A percentile compares a stretch with the other conserved stretches of the same genome.
Conservation (phyloP, 2,888 invertebrate species). For the Electrophaes corylata region DNA sequence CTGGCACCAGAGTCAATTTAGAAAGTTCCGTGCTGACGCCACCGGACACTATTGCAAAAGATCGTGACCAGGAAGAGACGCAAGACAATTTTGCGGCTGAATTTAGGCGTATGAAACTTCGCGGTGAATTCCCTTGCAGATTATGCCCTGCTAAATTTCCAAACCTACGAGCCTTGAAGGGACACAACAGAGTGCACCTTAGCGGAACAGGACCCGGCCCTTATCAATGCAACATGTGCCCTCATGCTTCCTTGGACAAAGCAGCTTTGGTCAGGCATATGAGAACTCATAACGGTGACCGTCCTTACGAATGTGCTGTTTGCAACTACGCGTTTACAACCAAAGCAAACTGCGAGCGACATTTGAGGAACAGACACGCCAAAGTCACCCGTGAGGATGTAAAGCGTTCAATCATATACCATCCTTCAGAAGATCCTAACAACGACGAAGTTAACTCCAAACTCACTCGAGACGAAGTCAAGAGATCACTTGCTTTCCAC, state of each 20-base stretch:
- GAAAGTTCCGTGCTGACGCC: constrained; percentile 75
- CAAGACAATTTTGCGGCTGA: constrained; percentile 94
- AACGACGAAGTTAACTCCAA: constrained; percentile 88
- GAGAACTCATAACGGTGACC: constrained; percentile 97
- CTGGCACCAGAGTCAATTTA: constrained; percentile 70
- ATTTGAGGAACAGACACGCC: constrained; percentile 95
- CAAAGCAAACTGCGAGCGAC: constrained; percentile 98
- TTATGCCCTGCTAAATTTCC: constrained; percentile 95
- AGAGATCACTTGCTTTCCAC: constrained; percentile 82
- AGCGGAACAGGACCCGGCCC: constrained; percentile 90
- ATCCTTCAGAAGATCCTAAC: constrained; percentile 93
- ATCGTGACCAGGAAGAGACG: constrained; percentile 86
- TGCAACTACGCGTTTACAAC: constrained; percentile 98
- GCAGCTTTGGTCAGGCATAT: constrained; percentile 96
- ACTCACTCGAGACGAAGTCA: constrained; percentile 80
- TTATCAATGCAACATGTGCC: constrained; percentile 97
- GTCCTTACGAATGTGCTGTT: constrained; percentile 97
- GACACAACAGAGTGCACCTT: constrained; percentile 94
- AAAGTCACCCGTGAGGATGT: constrained; percentile 94
- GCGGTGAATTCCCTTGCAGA: constrained; percentile 95
- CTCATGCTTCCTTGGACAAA: constrained; percentile 94
- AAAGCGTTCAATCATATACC: constrained; percentile 93
- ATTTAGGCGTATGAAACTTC: constrained; percentile 94
- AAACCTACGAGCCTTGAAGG: constrained; percentile 94
- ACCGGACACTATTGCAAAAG: constrained; percentile 70